Evolutionary conservation across 2,113 vertebrate genomes (phyloP).

Genomic region (Ciconia stormi): DNA sequence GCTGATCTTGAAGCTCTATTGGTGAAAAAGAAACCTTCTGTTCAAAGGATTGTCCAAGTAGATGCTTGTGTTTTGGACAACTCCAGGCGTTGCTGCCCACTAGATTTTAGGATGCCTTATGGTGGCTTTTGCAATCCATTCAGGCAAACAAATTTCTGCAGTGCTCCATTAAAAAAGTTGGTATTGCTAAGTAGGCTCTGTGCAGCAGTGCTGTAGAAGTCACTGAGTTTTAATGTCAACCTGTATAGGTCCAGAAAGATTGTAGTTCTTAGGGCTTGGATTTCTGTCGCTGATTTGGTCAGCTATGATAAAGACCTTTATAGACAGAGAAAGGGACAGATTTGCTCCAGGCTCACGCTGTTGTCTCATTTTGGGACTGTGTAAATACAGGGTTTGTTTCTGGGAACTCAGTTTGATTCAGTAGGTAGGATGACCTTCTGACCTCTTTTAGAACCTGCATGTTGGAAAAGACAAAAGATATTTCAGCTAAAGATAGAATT

Average conservation of each 20-base stretch:
- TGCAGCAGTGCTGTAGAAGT: background rate
- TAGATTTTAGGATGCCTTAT: background rate
- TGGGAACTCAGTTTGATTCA: background rate
- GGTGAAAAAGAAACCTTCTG: background rate
- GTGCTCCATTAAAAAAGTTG: background rate
- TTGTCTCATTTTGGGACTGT: background rate
- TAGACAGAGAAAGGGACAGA: background rate
- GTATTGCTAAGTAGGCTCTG: background rate
- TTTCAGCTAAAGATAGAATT: background rate
- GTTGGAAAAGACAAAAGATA: background rate
- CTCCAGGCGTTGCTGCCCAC: background rate
- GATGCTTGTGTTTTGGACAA: background rate
- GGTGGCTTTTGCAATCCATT: background rate
- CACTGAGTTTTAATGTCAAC: background rate
- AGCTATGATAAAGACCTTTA: background rate
- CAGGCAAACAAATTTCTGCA: background rate
- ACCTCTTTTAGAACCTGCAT: rapidly evolving
- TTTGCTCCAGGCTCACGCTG: background rate
- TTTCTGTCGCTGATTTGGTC: background rate
- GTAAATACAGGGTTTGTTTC: background rate
- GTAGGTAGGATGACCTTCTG: background rate
- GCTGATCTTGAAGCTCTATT: background rate
- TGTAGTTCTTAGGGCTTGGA: background rate
- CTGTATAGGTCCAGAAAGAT: background rate
- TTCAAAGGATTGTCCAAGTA: background rate